These are phyloP conservation scores for Oreochromis mossambicus DNA, from an alignment of 2,797 vertebrate genomes.

Conservation along the genomic window DNA sequence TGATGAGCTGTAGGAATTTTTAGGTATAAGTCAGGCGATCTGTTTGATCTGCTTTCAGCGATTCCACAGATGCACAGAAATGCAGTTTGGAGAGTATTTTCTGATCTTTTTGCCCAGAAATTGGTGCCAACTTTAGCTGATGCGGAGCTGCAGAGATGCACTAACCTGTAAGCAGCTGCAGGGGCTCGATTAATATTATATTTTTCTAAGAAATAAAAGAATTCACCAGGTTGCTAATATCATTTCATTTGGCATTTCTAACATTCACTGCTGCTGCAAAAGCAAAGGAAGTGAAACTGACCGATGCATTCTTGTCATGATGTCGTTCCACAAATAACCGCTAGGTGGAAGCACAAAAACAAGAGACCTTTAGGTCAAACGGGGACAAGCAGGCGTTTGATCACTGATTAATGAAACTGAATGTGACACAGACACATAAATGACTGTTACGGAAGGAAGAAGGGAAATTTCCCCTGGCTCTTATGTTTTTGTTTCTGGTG, in stretches of 20 bases:
- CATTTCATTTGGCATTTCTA: fast-evolving
- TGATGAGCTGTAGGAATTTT: neutral
- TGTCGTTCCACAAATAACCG: neutral
- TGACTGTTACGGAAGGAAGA: neutral
- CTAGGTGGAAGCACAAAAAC: neutral
- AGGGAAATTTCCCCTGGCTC: neutral
- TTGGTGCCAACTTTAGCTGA: neutral
- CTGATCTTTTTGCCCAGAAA: neutral
- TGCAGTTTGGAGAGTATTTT: neutral
- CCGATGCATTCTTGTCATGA: neutral
- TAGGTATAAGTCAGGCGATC: neutral
- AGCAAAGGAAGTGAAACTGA: neutral
- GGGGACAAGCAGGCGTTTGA: neutral
- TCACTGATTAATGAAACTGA: neutral
- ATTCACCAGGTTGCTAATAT: neutral
- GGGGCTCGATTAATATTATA: neutral
- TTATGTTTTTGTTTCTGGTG: neutral
- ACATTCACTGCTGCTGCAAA: neutral
- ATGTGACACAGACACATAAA: neutral
- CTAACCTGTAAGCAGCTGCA: neutral
- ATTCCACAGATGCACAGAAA: neutral
- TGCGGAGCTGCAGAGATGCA: neutral
- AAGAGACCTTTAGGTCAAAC: neutral
- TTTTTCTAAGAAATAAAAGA: fast-evolving
- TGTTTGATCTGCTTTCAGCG: neutral